A percentile compares a stretch with the other conserved stretches of the same genome.
phyloP scores from a whole-genome alignment of 2,113 vertebrate genomes.

The Asarcornis scutulata region DNA sequence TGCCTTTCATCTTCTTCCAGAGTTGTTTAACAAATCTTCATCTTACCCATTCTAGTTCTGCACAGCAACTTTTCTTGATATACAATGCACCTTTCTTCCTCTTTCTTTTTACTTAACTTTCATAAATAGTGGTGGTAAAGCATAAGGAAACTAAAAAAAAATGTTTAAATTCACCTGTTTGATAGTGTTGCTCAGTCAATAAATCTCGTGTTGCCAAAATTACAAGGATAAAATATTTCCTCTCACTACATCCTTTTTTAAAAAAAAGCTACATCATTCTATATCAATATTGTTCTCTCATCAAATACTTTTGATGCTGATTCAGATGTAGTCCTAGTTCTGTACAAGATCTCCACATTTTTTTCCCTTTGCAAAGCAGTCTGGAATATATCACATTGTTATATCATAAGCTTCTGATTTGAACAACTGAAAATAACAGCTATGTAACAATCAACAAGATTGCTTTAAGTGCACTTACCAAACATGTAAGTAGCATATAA shows the following conservation, averaged over 20 bases:
- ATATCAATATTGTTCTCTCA: not conserved
- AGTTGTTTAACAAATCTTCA: conserved; percentile 14
- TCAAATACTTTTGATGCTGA: not conserved
- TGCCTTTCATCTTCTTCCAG: conserved; percentile 52
- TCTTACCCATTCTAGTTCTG: not conserved
- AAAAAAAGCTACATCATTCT: not conserved
- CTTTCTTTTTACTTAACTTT: not conserved
- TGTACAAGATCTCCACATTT: not conserved
- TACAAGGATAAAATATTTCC: not conserved
- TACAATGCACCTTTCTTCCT: not conserved
- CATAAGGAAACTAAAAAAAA: not conserved
- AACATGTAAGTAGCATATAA: not conserved
- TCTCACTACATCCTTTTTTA: not conserved
- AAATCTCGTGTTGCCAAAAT: not conserved
- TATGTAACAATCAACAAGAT: not conserved
- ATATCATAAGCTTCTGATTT: not conserved
- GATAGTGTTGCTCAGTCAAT: not conserved
- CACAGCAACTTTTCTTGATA: not conserved
- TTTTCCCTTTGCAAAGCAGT: not conserved
- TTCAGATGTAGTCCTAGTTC: not conserved
- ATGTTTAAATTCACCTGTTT: not conserved
- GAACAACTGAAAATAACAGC: not conserved
- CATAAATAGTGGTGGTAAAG: not conserved
- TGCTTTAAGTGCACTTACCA: not conserved
- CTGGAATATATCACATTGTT: not conserved